Percentiles rank a stretch among this genome's conserved stretches.
phyloP scores from a whole-genome alignment of 2,797 vertebrate species.

The Hypotaenidia okinawae region DNA sequence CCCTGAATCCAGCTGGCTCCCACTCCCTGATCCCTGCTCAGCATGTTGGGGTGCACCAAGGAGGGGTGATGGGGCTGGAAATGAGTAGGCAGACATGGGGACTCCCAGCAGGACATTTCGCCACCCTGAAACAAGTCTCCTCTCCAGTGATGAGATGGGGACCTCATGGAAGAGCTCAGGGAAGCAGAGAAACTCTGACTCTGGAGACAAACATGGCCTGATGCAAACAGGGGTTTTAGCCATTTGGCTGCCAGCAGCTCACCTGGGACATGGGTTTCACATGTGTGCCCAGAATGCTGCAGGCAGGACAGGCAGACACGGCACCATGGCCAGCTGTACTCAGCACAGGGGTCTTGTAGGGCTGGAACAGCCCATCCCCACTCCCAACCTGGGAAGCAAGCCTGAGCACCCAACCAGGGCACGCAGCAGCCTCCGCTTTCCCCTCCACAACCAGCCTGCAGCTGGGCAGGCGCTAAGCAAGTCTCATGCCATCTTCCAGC shows the following conservation, averaged over 20 bases:
- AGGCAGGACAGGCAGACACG: not conserved
- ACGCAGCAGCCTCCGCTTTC: not conserved
- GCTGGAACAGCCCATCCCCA: not conserved
- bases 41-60: not conserved
- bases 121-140: not conserved
- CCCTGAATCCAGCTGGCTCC: not conserved
- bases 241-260: not conserved
- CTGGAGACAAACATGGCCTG: not conserved
- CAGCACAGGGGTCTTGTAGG: not conserved
- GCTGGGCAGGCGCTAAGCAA: not conserved
- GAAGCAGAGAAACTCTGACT: not conserved
- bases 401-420: not conserved
- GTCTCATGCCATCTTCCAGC: not conserved
- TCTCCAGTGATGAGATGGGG: not conserved
- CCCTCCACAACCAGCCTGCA: not conserved
- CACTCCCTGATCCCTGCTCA: not conserved
- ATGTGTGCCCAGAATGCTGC: not conserved
- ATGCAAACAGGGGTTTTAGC: not conserved
- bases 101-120: not conserved
- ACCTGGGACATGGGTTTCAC: not conserved
- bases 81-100: not conserved
- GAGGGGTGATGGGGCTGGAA: not conserved
- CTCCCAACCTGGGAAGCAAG: not conserved
- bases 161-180: not conserved
- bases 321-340: not conserved